Base-by-base conservation (phyloP, 2,113 vertebrate genomes). In the Lepus timidus region DNA sequence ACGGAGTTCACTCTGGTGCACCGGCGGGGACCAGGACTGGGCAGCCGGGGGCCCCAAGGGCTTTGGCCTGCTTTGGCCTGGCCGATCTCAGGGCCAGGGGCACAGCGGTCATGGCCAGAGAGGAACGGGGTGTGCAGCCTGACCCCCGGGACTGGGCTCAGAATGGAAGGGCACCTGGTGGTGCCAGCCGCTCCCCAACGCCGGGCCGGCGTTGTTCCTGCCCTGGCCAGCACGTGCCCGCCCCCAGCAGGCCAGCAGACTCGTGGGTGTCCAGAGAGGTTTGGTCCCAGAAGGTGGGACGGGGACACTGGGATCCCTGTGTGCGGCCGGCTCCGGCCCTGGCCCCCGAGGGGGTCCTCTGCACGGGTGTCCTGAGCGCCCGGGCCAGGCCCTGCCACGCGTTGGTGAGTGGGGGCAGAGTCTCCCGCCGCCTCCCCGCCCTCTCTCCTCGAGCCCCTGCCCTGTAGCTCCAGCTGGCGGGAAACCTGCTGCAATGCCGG, bases 141-240 rank as follows among this genome's bases (percentile, higher is more conserved):
- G n/a, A 52, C 10, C 49, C 49, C 55, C n/a, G 7, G 3, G 29
- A 16, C 29, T 27, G 10, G 9, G 19, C 11, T 1, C 6, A 16
- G 49, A 0, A 10, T 55, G 9, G 1, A 12, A 55, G 2, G 73
- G n/a, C 55, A 5, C 23, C 39, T 4, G 0, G 11, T 5, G 25
- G 27, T 16, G n/a, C 49, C 0, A 16, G 17, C 19, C 25, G 65
- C 83, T 6, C 22, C 11, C 4, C 20, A 71, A 71, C 20, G 33
- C 49, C 3, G 12, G 64, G 10, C 36, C 25, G 39, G 51, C 4
- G 0, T 0, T 0, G 3, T 20, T 22, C 19, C 1, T 11, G 39
- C 6, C 13, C 33, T 23, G 39, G 6, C 33, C 33, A 0, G 13
- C 39, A 16, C 0, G 19, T 16, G n/a, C 2, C 2, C 4, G 1